A percentile compares a stretch with the other conserved stretches of the same genome.
These are phyloP conservation scores for Oscheius myriophilus DNA, from an alignment of 2,888 invertebrate species.

Conservation along the genomic window DNA sequence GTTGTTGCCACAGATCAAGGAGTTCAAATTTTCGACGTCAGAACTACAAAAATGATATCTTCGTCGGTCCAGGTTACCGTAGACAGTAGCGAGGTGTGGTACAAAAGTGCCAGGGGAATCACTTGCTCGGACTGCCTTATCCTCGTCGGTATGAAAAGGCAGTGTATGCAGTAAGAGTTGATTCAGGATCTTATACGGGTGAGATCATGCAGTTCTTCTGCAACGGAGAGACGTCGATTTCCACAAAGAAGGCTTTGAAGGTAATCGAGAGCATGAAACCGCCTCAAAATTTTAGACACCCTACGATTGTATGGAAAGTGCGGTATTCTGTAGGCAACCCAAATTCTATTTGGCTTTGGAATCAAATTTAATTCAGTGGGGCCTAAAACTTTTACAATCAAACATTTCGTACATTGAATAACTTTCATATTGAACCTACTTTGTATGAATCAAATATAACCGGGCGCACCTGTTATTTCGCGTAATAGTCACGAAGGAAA, in stretches of 20 bases:
- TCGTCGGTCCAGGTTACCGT: neutral
- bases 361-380: too few species aligned
- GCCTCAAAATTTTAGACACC: neutral
- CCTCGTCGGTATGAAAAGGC: conserved; percentile 12
- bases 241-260: conserved; percentile 37
- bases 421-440: too few species aligned
- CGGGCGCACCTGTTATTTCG: too few species aligned
- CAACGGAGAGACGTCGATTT: conserved; percentile 54
- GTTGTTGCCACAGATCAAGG: conserved; percentile 48
- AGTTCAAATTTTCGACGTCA: conserved; percentile 44
- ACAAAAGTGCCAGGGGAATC: conserved; percentile 13
- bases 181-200: conserved; percentile 59
- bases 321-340: too few species aligned
- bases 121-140: conserved; percentile 19
- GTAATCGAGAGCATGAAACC: too few species aligned
- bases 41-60: neutral
- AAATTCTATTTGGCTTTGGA: too few species aligned
- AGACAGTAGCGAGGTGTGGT: conserved; percentile 16
- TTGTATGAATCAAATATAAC: too few species aligned
- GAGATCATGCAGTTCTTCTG: conserved; percentile 60
- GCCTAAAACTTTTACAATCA: too few species aligned
- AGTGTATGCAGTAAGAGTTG: too few species aligned
- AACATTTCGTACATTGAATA: too few species aligned
- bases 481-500: too few species aligned
- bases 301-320: neutral